These are phyloP conservation scores for Xestobium rufovillosum DNA, from an alignment of 2,888 invertebrate species.

Conservation along the genomic window DNA sequence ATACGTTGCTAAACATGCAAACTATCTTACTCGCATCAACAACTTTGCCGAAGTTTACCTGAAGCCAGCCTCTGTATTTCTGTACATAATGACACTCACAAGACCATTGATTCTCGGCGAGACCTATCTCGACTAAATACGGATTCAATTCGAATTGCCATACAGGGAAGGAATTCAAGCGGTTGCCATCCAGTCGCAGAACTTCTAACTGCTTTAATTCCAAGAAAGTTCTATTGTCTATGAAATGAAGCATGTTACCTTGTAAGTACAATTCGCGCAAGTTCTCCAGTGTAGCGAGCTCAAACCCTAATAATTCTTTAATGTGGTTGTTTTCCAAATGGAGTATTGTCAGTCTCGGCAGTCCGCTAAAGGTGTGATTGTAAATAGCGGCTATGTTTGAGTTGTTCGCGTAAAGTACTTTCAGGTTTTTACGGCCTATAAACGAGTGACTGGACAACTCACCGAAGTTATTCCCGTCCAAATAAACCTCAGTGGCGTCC, in stretches of 20 bases:
- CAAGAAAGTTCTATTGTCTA: conserved; percentile 79
- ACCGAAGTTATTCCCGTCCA: conserved; percentile 86
- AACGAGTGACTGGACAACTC: conserved; percentile 84
- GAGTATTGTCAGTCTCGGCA: conserved; percentile 68
- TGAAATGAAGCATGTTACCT: conserved; percentile 72
- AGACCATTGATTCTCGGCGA: conserved; percentile 82
- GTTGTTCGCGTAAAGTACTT: conserved; percentile 80
- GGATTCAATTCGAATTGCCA: conserved; percentile 81
- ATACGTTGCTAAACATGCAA: conserved; percentile 68
- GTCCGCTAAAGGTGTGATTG: conserved; percentile 86
- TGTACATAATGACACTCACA: conserved; percentile 83
- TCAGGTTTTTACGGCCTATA: conserved; percentile 83
- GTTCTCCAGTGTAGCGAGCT: conserved; percentile 73
- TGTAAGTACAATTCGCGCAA: conserved; percentile 81
- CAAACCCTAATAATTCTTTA: conserved; percentile 70
- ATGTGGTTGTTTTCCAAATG: conserved; percentile 85
- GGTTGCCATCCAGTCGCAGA: conserved; percentile 77
- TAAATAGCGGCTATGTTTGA: conserved; percentile 78
- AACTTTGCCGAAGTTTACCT: conserved; percentile 71
- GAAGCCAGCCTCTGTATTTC: conserved; percentile 72
- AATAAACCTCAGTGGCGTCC: conserved; percentile 91
- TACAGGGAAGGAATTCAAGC: conserved; percentile 71
- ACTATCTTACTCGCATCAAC: conserved; percentile 68
- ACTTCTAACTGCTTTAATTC: conserved; percentile 76
- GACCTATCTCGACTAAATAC: conserved; percentile 77